A percentile compares a stretch with the other conserved stretches of the same genome.
These are phyloP conservation scores for Napeogenes sylphis DNA, from an alignment of 2,888 invertebrate species.

Conservation along the genomic window DNA sequence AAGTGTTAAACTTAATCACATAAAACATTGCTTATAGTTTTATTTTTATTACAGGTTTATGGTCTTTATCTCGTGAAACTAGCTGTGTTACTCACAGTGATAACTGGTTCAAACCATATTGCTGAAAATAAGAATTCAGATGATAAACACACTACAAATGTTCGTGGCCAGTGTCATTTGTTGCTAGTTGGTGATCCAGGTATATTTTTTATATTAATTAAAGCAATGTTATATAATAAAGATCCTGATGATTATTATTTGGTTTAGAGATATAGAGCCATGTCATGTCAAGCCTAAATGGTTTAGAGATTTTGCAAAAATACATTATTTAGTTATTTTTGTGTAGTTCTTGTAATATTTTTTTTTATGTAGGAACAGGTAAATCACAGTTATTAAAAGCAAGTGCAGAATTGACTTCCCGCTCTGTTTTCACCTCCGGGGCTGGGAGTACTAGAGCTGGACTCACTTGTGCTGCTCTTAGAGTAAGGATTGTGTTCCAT, in stretches of 20 bases:
- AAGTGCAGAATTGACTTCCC: slow-evolving; percentile 77
- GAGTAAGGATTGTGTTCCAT: slow-evolving; percentile 68
- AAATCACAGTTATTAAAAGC: slow-evolving; percentile 90
- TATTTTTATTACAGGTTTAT: slow-evolving; percentile 80
- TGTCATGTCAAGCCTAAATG: too few species aligned
- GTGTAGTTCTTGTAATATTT: neutral
- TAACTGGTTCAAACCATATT: slow-evolving; percentile 65
- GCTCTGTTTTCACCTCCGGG: slow-evolving; percentile 91
- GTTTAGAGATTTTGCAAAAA: too few species aligned
- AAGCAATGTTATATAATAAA: too few species aligned
- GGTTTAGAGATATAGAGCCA: too few species aligned
- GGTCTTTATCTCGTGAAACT: slow-evolving; percentile 93
- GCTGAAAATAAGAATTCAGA: slow-evolving; percentile 64
- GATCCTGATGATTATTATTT: too few species aligned
- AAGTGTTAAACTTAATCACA: too few species aligned
- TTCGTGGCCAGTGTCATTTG: slow-evolving; percentile 89
- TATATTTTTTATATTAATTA: slow-evolving; percentile 37
- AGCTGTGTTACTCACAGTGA: slow-evolving; percentile 83
- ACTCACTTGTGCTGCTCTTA: slow-evolving; percentile 90
- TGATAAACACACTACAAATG: slow-evolving; percentile 72
- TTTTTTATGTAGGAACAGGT: slow-evolving; percentile 83
- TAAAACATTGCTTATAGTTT: neutral
- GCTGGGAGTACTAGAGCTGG: slow-evolving; percentile 92
- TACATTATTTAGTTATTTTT: neutral
- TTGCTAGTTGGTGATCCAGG: slow-evolving; percentile 93